A percentile compares a stretch with the other conserved stretches of the same genome.
Evolutionary conservation across 2,888 invertebrate species (phyloP).

Genomic region (Eupelmus urozonus): DNA sequence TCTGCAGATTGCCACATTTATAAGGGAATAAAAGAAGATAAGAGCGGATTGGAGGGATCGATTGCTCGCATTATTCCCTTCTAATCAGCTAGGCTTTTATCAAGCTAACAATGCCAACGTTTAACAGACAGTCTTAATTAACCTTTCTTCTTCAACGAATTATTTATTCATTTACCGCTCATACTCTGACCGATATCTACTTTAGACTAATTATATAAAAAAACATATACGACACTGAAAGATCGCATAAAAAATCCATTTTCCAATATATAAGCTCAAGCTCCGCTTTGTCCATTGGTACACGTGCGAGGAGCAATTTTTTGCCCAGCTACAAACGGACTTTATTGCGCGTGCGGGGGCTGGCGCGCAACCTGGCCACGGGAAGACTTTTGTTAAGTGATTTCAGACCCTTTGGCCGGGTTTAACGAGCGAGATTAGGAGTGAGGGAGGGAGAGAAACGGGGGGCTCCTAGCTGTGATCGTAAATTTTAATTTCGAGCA

Average conservation of each 20-base stretch:
- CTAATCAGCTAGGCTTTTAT: too few relatives aligned
- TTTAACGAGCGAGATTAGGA: conserved; percentile 54
- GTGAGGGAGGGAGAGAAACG: not conserved
- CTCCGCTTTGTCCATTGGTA: too few relatives aligned
- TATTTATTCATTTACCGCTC: too few relatives aligned
- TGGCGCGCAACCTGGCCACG: not conserved
- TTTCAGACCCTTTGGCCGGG: conserved; percentile 38
- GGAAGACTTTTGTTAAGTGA: conserved; percentile 53
- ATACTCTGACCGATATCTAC: too few relatives aligned
- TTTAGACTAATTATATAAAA: too few relatives aligned
- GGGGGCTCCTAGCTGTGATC: conserved; percentile 39
- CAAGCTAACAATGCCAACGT: too few relatives aligned
- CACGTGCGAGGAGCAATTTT: not conserved
- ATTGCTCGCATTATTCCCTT: too few relatives aligned
- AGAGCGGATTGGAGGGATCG: too few relatives aligned
- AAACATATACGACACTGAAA: not conserved
- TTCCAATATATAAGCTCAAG: conserved; percentile 31
- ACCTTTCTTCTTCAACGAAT: too few relatives aligned
- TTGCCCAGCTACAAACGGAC: not conserved
- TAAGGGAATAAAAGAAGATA: too few relatives aligned
- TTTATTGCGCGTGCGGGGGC: not conserved
- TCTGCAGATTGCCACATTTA: too few relatives aligned
- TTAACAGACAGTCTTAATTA: too few relatives aligned
- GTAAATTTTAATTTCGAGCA: conserved; percentile 58
- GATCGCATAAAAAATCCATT: conserved; percentile 3